Evolutionary conservation across 2,888 invertebrate species (phyloP).

Genomic region (Polydrusus pterygomalis): DNA sequence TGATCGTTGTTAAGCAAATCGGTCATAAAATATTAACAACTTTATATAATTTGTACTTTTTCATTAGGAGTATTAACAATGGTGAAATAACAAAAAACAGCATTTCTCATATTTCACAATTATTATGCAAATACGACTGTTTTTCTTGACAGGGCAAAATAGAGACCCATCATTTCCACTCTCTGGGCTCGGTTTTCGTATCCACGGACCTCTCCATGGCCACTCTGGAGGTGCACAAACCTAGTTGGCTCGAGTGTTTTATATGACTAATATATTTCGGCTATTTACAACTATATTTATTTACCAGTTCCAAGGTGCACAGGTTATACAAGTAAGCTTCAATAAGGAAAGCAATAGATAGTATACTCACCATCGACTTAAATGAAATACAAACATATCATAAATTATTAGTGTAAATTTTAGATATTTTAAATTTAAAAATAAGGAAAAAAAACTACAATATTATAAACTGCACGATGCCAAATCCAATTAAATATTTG

Average conservation of each 20-base stretch:
- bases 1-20: no score
- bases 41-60: no score
- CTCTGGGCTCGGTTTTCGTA: no score
- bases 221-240: no score
- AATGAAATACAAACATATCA: conserved; percentile 36
- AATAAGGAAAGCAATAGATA: conserved; percentile 58
- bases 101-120: no score
- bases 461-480: conserved; percentile 6
- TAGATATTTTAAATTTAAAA: conserved; percentile 4
- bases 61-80: no score
- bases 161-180: no score
- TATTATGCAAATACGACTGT: no score
- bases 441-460: not conserved
- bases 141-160: no score
- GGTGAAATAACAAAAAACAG: no score
- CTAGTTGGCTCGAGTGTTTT: not conserved
- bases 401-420: conserved; percentile 20
- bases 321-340: not conserved
- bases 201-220: no score
- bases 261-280: not conserved
- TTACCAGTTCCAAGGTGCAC: conserved; percentile 24
- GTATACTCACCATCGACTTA: conserved; percentile 50
- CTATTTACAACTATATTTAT: not conserved
- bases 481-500: not conserved
- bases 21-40: no score